Percentiles rank a stretch among this genome's conserved stretches.
These are phyloP conservation scores for Ectropis crepuscularia DNA, from an alignment of 2,888 invertebrate species.

Conservation along the genomic window DNA sequence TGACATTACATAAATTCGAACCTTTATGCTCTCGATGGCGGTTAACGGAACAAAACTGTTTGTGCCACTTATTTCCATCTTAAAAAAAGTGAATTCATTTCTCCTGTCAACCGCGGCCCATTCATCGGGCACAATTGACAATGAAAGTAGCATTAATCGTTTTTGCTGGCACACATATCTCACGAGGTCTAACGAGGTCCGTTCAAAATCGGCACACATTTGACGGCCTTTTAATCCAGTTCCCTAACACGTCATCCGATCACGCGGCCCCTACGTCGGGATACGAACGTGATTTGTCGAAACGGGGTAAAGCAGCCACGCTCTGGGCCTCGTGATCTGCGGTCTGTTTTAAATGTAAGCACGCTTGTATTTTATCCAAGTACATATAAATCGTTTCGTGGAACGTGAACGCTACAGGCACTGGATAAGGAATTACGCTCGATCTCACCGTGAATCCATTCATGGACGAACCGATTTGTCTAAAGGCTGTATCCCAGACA, in stretches of 20 bases:
- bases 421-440: constrained; percentile 35
- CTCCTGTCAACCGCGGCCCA: constrained; percentile 22
- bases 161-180: constrained; percentile 23
- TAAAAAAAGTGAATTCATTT: constrained; percentile 27
- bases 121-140: constrained; percentile 25
- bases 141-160: constrained; percentile 33
- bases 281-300: constrained; percentile 57
- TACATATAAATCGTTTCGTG: constrained; percentile 38
- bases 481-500: constrained; percentile 1
- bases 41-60: constrained; percentile 18
- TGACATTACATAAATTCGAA: constrained; percentile 17
- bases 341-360: constrained; percentile 47
- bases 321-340: constrained; percentile 57
- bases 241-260: constrained; percentile 53
- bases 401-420: constrained; percentile 41
- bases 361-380: constrained; percentile 37
- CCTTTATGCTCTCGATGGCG: constrained; percentile 11
- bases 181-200: constrained; percentile 23
- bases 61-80: constrained; percentile 16
- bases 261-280: constrained; percentile 50
- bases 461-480: constrained; percentile 20
- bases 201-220: constrained; percentile 24
- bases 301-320: constrained; percentile 56
- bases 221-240: constrained; percentile 39
- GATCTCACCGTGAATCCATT: constrained; percentile 37